Conservation (phyloP, 2,797 vertebrate species). For the Takifugu ocellatus region DNA sequence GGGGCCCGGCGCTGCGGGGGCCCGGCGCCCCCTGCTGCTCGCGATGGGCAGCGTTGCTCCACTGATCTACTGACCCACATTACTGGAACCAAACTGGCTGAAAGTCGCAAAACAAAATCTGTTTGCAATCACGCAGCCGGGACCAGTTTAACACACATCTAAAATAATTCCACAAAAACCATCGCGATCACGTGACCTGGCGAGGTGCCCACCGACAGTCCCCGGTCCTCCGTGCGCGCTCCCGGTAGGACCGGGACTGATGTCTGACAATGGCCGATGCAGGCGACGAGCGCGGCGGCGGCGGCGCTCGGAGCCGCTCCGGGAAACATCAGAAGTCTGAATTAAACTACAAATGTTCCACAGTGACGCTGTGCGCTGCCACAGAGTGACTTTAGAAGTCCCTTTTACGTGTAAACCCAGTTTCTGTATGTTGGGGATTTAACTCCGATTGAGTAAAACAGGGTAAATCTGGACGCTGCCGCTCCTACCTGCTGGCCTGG, state of each 20-base stretch:
- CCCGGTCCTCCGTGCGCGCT: too few species aligned
- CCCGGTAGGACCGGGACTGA: too few species aligned
- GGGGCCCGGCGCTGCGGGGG: too few species aligned
- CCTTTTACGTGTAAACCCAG: not conserved
- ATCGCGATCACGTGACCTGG: conserved; percentile 17
- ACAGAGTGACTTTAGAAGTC: not conserved
- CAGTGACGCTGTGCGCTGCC: not conserved
- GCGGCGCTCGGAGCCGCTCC: too few species aligned
- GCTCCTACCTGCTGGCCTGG: conserved; percentile 46
- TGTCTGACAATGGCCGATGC: too few species aligned
- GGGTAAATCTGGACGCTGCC: not conserved
- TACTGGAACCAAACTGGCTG: not conserved
- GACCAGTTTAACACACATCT: too few species aligned
- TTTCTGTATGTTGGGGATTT: not conserved
- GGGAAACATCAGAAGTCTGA: not conserved
- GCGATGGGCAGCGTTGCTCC: conserved; percentile 39
- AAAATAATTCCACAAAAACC: not conserved
- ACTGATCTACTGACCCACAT: conserved; percentile 75
- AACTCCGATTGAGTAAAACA: not conserved
- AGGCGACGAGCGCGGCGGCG: too few species aligned
- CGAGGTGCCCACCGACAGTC: not conserved
- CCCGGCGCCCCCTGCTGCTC: conserved; percentile 42
- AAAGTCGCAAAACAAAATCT: too few species aligned
- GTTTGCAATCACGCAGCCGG: too few species aligned
- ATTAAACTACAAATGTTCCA: not conserved